Evolutionary conservation across 2,797 vertebrate genomes (phyloP).

Genomic region (Melanotaenia trifasciata): DNA sequence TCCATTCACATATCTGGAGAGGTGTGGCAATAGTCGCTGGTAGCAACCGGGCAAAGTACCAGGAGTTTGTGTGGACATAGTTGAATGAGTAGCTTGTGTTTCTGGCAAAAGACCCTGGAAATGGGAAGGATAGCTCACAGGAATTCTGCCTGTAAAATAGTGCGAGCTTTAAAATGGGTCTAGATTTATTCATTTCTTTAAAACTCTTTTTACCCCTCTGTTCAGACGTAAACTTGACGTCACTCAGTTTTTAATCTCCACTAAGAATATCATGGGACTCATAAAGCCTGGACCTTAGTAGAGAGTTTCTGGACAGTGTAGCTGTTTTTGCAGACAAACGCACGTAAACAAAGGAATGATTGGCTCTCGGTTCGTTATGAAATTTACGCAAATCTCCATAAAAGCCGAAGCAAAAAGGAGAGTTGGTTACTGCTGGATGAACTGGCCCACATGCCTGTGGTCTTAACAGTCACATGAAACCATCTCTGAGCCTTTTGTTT

Average conservation of each 20-base stretch:
- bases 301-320: neutral
- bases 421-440: neutral
- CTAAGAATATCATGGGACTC: conserved; percentile 3
- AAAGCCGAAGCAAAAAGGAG: neutral
- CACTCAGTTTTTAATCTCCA: neutral
- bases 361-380: neutral
- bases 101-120: conserved; percentile 55
- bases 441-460: conserved; percentile 9
- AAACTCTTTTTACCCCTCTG: neutral
- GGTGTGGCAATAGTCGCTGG: conserved; percentile 66
- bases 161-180: conserved; percentile 48
- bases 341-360: neutral
- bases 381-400: conserved; percentile 13
- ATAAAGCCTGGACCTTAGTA: neutral
- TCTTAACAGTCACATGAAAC: conserved; percentile 54
- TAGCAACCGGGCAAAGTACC: conserved; percentile 71
- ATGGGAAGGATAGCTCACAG: conserved; percentile 39
- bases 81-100: conserved; percentile 74
- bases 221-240: neutral
- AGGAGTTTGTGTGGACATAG: conserved; percentile 45
- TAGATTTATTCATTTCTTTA: neutral
- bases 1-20: conserved; percentile 74
- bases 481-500: conserved; percentile 41
- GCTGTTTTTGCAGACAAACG: neutral
- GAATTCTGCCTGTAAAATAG: conserved; percentile 51